Evolutionary conservation across 1,140 invertebrate species (phyloP), one percentile per base, ranked within the genome.

Genomic region (Frieseomelitta varia): DNA sequence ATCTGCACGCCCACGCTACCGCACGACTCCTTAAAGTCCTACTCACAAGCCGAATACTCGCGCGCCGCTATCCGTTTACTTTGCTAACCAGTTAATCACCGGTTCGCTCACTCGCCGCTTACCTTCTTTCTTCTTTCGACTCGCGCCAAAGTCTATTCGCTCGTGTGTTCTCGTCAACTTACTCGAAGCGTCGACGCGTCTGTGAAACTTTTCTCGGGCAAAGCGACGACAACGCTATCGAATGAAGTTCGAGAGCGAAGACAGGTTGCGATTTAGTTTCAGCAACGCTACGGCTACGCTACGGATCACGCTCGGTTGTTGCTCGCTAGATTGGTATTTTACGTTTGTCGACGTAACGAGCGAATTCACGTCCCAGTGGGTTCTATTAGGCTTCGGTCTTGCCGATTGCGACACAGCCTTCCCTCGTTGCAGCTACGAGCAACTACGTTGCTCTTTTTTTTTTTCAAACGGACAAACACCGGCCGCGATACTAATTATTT

Each of bases 1-100:
- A 85, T 88, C 91, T 91, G 88, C 84, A 88, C 90, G 85, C 91
- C 87, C 81, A 91, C 91, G 89, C 83, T 72, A 79, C 79, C 79
- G 83, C 65, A 79, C 58, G 58, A 87, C 73, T 90, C 85, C 80
- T 87, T 87, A 87, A 87, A 79, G 85, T 87, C 78, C 79, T 84
- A 86, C 85, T 89, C 87, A 86, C 85, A 78, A 84, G 56, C 47
- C 53, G 51, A 79, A 78, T 68, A 88, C 63, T 85, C 75, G 86
- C 63, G 76, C 78, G 74, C 76, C 76, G 74, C 53, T 88, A 88
- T 79, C 83, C 71, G 51, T 69, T 69, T 34, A 67, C 77, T 81
- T 78, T 63, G 77, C 74, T 71, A n/a, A 68, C 81, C 30, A 56
- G 51, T 65, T 73, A 63, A n/a, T 47, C 8, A 30, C 30, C 30